These are phyloP conservation scores for Synergus laeviventris DNA, from an alignment of 2,888 invertebrate genomes.

Conservation along the genomic window DNA sequence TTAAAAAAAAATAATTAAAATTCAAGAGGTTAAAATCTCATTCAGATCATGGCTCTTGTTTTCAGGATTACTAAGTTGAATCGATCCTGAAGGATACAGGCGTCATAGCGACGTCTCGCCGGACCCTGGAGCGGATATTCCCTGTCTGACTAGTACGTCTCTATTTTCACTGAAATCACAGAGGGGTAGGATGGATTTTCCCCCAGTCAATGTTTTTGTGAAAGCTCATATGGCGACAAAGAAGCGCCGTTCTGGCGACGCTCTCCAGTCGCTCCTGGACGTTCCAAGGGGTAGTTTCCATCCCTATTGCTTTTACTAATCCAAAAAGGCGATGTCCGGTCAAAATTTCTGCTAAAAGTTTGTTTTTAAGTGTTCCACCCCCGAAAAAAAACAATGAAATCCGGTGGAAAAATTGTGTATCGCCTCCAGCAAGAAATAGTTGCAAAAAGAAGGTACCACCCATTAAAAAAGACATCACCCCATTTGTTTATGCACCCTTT, in stretches of 20 bases:
- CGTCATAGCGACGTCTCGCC: constrained; percentile 35
- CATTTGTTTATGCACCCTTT: not conserved
- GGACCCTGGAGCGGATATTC: constrained; percentile 38
- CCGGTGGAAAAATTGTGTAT: not conserved
- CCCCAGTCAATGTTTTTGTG: constrained; percentile 54
- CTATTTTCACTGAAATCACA: constrained; percentile 44
- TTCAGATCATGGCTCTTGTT: constrained; percentile 14
- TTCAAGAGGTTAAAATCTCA: not conserved
- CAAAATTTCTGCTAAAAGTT: not conserved
- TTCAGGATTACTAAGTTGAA: constrained; percentile 30
- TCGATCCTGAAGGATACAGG: constrained; percentile 35
- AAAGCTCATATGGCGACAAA: constrained; percentile 58
- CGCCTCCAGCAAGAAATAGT: not conserved
- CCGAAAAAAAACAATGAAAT: constrained; percentile 5
- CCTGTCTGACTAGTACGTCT: constrained; percentile 40
- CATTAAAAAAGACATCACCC: not conserved
- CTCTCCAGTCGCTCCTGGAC: constrained; percentile 68
- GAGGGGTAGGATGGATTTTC: constrained; percentile 45
- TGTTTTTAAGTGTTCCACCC: not conserved
- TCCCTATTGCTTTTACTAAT: constrained; percentile 30
- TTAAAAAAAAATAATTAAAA: not conserved
- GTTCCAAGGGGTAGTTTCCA: constrained; percentile 65
- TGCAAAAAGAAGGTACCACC: constrained; percentile 23
- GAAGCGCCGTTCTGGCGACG: constrained; percentile 64
- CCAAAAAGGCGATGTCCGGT: not conserved